Conservation (phyloP, 2,888 invertebrate genomes). For the Maniola hyperantus region DNA sequence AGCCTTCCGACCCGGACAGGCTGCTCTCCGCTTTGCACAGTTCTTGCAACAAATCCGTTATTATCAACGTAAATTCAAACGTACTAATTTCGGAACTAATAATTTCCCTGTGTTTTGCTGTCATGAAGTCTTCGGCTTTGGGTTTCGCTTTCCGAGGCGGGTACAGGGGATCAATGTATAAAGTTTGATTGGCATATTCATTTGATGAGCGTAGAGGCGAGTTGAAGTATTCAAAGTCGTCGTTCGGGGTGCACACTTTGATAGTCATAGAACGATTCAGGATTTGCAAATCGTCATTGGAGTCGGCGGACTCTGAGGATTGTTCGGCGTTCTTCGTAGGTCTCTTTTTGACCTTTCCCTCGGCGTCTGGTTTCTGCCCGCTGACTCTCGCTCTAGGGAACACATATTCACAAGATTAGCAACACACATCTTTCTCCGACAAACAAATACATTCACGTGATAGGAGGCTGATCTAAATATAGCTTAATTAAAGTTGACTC, state of each 20-base stretch:
- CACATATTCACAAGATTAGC: slow-evolving; percentile 7
- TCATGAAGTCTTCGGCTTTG: slow-evolving; percentile 79
- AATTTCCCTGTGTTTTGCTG: slow-evolving; percentile 76
- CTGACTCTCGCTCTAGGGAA: slow-evolving; percentile 55
- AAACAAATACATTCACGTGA: not conserved
- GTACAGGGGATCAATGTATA: slow-evolving; percentile 59
- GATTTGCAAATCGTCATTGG: slow-evolving; percentile 76
- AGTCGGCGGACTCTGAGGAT: slow-evolving; percentile 75
- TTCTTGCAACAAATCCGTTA: slow-evolving; percentile 81
- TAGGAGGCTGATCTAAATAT: not conserved
- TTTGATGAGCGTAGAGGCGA: slow-evolving; percentile 66
- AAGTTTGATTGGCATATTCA: slow-evolving; percentile 63
- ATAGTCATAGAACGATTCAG: slow-evolving; percentile 78
- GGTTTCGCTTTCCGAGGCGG: slow-evolving; percentile 67
- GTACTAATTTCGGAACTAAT: slow-evolving; percentile 77
- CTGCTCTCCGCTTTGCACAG: slow-evolving; percentile 79
- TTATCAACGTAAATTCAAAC: slow-evolving; percentile 82
- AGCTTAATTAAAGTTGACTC: not conserved
- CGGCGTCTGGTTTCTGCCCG: slow-evolving; percentile 54
- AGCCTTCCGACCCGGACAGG: slow-evolving; percentile 76
- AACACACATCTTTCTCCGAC: not conserved
- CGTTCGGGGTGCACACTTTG: slow-evolving; percentile 80
- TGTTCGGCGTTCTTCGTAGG: slow-evolving; percentile 50
- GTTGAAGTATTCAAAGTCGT: slow-evolving; percentile 85
- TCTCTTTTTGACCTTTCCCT: slow-evolving; percentile 53